Base-by-base conservation (phyloP, 2,888 invertebrate genomes). In the Eupithecia insigniata region DNA sequence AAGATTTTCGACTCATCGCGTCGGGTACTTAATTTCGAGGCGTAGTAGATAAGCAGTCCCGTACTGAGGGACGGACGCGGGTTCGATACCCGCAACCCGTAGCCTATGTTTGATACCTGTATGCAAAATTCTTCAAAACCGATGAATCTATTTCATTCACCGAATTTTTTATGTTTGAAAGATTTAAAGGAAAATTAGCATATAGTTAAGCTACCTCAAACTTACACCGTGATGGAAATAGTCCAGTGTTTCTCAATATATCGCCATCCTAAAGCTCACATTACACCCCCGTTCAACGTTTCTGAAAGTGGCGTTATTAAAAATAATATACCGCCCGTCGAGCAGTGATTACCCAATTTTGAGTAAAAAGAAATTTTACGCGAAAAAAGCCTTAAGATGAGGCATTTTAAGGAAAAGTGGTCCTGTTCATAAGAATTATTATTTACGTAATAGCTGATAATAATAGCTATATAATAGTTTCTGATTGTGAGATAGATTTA, bases 261-360 rank as follows among this genome's bases (percentile, higher is more conserved):
- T 39, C 39, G 12, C 71, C 30, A 39, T 7, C 68, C 22, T 71
- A 62, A 62, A 39, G 30, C 66, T 68, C 70, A 69, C 67, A 70
- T 71, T 69, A 69, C 70, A 78, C 81, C 77, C 71, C 79, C 74
- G 36, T 34, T 66, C 76, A 66, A 67, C 78, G 79, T 83, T 83
- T 83, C 80, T 80, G 79, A 83, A 75, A 74, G 80, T 82, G 83
- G 82, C 78, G 77, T 83, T 85, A 86, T 87, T 85, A 85, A 86
- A 88, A 86, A 86, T 89, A 89, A 88, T 88, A 86, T 82, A 84
- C 86, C 85, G 79, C 82, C 85, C 81, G 88, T 84, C 83, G 87
- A 79, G 87, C 82, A 85, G 79, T 86, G 87, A 90, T 90, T 89
- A 90, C 89, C 89, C 88, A 90, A 90, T 90, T 90, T 90, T 88